A percentile compares a stretch with the other conserved stretches of the same genome.
These are phyloP conservation scores for Vulpes ferrilata DNA, from an alignment of 2,113 vertebrate species.

Conservation along the genomic window DNA sequence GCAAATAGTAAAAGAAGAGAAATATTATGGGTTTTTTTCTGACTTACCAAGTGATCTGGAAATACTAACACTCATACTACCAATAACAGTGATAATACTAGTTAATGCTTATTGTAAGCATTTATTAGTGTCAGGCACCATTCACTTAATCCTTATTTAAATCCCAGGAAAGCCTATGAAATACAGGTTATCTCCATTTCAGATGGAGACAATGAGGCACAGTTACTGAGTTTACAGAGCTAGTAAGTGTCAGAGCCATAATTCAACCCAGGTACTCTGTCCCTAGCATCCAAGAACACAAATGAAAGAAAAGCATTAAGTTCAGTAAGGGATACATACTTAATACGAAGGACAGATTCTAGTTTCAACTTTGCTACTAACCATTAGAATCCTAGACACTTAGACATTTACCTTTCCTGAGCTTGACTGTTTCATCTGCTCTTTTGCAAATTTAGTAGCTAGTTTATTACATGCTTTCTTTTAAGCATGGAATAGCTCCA, in stretches of 20 bases:
- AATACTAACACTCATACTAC: background rate
- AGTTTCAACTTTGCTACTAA: conserved; percentile 26
- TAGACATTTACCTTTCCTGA: conserved; percentile 4
- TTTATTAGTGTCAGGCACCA: background rate
- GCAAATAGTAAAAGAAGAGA: background rate
- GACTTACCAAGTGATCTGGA: background rate
- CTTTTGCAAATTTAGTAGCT: too few relatives aligned
- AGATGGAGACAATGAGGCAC: background rate
- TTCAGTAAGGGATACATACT: background rate
- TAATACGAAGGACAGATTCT: background rate
- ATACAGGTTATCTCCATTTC: background rate
- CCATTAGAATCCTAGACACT: background rate
- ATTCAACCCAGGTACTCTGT: background rate
- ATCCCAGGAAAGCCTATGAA: background rate
- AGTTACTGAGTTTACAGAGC: background rate
- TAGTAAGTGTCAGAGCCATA: background rate
- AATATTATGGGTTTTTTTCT: background rate
- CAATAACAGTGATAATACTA: background rate
- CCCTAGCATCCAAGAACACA: background rate
- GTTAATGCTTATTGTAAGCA: background rate
- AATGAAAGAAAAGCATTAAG: conserved; percentile 23
- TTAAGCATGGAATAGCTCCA: background rate
- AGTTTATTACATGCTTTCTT: too few relatives aligned
- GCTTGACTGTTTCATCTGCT: background rate
- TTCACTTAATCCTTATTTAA: conserved; percentile 17